Base-by-base conservation (phyloP, 1,140 invertebrate genomes). In the Zophobas atratus region DNA sequence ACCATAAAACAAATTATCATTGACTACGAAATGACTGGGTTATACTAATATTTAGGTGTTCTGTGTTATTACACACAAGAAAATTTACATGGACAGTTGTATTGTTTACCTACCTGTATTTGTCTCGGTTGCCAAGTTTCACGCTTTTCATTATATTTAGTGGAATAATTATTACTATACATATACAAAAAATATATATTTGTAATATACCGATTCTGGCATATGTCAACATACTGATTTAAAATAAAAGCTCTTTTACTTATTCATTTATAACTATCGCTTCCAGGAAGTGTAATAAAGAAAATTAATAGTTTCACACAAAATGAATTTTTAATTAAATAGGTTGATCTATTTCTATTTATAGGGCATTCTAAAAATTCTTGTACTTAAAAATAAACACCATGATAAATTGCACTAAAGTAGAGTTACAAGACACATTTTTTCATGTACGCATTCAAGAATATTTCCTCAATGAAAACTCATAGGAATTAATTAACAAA, bases 1-100 rank as follows among this genome's bases (percentile, higher is more conserved):
- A 80, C 72, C 79, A 78, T 77, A 78, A 80, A 80, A 77, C 79
- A 76, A 75, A 80, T 80, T 80, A 78, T 80, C 76, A 75, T 80
- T 67, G 70, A 76, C 74, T 75, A 56, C 56, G 46, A 57, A 73
- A 60, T 53, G 77, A 60, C 70, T 73, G 75, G 78, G 70, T 72
- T 72, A 72, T 55, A 72, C 70, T 72, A 70, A 70, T 70, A 70
- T 70, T 70, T 70, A 49, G 34, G 67, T 70, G 67, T 70, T 70
- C 67, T 70, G 51, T n/a, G 46, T 38, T 72, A 72, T 72, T 72
- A 72, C 70, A 51, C 70, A 72, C 70, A 43, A 33, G 51, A 72
- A 72, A 53, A 53, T 72, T 34, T 36, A 72, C n/a, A 33, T n/a
- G 46, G 46, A n/a, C 46, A 49, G 20, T 20, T 20, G 20, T 20